Conservation (phyloP, 2,113 vertebrate species). For the Lepisosteus osseus region DNA sequence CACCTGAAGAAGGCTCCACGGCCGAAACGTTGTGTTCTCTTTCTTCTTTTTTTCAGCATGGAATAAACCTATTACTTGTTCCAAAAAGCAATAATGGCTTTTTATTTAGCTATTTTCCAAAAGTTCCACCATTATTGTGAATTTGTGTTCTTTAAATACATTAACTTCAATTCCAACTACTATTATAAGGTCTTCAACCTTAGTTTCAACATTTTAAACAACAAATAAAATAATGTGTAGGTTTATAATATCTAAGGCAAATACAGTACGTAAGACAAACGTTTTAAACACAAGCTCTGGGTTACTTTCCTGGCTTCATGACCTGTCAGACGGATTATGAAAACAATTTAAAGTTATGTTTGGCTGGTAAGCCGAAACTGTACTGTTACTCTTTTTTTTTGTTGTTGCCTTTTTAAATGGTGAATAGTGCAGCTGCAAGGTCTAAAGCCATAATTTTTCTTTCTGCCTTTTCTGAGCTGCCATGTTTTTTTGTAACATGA, state of each 20-base stretch:
- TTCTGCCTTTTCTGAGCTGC: slow-evolving; percentile 40
- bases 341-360: slow-evolving; percentile 65
- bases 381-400: slow-evolving; percentile 28
- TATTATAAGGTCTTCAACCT: slow-evolving; percentile 31
- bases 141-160: neutral
- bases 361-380: slow-evolving; percentile 48
- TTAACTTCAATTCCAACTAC: slow-evolving; percentile 20
- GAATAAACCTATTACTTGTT: too few relatives aligned
- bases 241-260: slow-evolving; percentile 26
- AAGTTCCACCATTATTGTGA: too few relatives aligned
- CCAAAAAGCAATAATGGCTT: neutral
- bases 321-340: slow-evolving; percentile 59
- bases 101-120: too few relatives aligned
- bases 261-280: slow-evolving; percentile 32
- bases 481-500: slow-evolving; percentile 54
- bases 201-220: slow-evolving; percentile 30
- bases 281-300: slow-evolving; percentile 31
- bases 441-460: slow-evolving; percentile 50
- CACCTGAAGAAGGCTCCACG: too few relatives aligned
- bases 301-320: slow-evolving; percentile 48
- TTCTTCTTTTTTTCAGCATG: too few relatives aligned
- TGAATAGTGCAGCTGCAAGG: slow-evolving; percentile 61
- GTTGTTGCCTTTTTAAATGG: slow-evolving; percentile 36
- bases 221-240: slow-evolving; percentile 32
- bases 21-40: too few relatives aligned